phyloP scores from a whole-genome alignment of 2,113 vertebrate genomes.

The Ranitomeya variabilis region DNA sequence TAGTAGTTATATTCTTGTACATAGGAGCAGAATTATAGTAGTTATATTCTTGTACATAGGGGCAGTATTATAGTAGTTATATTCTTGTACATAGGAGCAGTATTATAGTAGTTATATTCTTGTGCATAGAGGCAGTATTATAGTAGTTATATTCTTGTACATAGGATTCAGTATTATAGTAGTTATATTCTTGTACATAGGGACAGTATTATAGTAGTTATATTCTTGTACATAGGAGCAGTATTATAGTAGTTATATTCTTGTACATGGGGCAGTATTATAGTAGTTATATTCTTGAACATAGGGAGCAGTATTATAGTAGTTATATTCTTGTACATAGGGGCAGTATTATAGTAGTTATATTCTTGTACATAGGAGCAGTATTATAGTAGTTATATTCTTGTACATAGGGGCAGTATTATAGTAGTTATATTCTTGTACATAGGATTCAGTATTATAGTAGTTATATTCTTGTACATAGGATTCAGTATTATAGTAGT shows the following conservation, averaged over 20 bases:
- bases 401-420: not conserved
- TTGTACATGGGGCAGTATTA: not conserved
- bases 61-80: not conserved
- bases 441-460: not conserved
- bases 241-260: not conserved
- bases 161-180: too few species aligned
- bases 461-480: not conserved
- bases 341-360: conserved; percentile 3
- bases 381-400: conserved; percentile 2
- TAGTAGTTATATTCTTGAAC: not conserved
- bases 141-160: not conserved
- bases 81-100: too few species aligned
- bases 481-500: conserved; percentile 8
- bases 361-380: conserved; percentile 6
- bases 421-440: conserved; percentile 15
- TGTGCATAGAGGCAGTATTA: not conserved
- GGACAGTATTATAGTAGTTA: not conserved
- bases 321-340: conserved; percentile 18
- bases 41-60: not conserved
- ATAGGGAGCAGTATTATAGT: not conserved
- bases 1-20: not conserved
- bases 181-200: not conserved
- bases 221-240: too few species aligned
- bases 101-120: not conserved
- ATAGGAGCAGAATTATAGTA: too few species aligned